Conservation (phyloP, 2,113 vertebrate genomes). For the Chaetops frenatus region DNA sequence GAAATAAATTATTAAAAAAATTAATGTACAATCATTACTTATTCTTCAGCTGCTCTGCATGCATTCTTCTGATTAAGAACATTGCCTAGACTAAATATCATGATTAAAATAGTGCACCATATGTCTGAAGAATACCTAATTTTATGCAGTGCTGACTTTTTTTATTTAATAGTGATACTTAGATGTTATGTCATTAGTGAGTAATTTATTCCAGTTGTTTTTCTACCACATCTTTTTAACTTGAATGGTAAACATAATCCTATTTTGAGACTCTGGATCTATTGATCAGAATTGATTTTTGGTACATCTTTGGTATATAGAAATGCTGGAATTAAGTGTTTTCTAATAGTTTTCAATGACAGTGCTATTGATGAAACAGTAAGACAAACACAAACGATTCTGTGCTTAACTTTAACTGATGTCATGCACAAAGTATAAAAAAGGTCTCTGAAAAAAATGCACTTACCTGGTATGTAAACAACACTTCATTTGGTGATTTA, state of each 20-base stretch:
- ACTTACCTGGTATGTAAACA: conserved; percentile 75
- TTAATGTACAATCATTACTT: conserved; percentile 13
- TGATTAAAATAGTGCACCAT: background rate
- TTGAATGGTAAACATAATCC: background rate
- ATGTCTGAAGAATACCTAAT: background rate
- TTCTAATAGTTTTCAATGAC: background rate
- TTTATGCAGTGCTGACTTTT: background rate
- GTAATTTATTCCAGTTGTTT: background rate
- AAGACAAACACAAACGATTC: background rate
- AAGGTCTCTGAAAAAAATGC: background rate
- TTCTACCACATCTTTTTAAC: background rate
- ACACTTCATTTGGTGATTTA: conserved; percentile 56
- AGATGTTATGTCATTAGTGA: background rate
- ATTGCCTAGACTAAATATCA: background rate
- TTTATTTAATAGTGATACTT: background rate
- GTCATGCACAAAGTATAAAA: background rate
- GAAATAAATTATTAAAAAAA: conserved; percentile 32
- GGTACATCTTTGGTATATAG: background rate
- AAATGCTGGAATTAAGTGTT: background rate
- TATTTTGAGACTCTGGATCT: background rate
- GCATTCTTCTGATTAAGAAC: conserved; percentile 29
- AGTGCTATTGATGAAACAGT: background rate
- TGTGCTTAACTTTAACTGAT: background rate
- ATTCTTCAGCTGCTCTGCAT: conserved; percentile 20
- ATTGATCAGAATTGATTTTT: background rate